These are phyloP conservation scores for Eupithecia exiguata DNA, from an alignment of 2,888 invertebrate species.

Conservation along the genomic window DNA sequence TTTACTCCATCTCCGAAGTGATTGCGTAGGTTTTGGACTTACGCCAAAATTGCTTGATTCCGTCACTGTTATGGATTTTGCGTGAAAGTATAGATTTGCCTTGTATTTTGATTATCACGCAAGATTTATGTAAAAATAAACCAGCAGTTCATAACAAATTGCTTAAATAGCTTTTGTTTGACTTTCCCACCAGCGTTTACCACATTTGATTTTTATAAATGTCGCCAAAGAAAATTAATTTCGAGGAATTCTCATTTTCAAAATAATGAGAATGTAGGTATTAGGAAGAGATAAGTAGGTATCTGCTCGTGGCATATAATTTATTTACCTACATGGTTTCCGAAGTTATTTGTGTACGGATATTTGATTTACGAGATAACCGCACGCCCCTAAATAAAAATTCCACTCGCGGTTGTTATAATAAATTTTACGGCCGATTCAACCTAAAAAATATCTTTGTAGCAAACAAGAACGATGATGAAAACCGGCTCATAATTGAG, in stretches of 20 bases:
- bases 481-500: background rate
- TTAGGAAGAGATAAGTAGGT: background rate
- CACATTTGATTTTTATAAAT: background rate
- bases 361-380: slow-evolving; percentile 35
- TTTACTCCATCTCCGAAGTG: slow-evolving; percentile 34
- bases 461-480: slow-evolving; percentile 13
- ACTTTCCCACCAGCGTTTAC: background rate
- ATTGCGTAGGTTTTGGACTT: slow-evolving; percentile 50
- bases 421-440: slow-evolving; percentile 38
- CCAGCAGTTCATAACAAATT: background rate
- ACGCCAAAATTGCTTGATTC: slow-evolving; percentile 52
- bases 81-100: slow-evolving; percentile 36
- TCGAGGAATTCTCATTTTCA: background rate
- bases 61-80: slow-evolving; percentile 50
- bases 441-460: slow-evolving; percentile 25
- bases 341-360: slow-evolving; percentile 26
- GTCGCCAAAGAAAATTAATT: background rate
- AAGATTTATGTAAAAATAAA: background rate
- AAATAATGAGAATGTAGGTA: background rate
- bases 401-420: slow-evolving; percentile 40
- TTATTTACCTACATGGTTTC: slow-evolving; percentile 18
- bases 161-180: background rate
- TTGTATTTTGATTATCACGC: background rate
- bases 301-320: background rate
- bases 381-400: slow-evolving; percentile 40